phyloP scores from a whole-genome alignment of 2,888 invertebrate species.

The Dinocampus coccinellae region DNA sequence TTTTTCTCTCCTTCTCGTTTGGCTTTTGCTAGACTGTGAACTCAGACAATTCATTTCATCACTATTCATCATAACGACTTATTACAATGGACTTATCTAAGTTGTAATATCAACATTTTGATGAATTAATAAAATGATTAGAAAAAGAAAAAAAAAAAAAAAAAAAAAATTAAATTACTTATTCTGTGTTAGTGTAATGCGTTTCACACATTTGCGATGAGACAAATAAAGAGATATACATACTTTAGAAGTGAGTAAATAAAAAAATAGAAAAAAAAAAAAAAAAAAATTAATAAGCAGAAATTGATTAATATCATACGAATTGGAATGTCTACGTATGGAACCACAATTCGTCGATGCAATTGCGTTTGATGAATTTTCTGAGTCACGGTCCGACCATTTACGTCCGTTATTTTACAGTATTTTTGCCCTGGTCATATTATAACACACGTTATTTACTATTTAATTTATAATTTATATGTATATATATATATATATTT shows the following conservation, averaged over 20 bases:
- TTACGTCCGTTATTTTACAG: slow-evolving; percentile 29
- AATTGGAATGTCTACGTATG: slow-evolving; percentile 65
- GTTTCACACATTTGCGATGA: slow-evolving; percentile 11
- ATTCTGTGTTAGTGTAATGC: slow-evolving; percentile 36
- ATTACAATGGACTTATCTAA: slow-evolving; percentile 25
- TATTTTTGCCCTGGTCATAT: not conserved
- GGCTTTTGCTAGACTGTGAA: slow-evolving; percentile 41
- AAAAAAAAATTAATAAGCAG: slow-evolving; percentile 30
- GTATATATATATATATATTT: slow-evolving; percentile 21
- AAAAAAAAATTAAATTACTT: slow-evolving; percentile 36
- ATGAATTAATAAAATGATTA: slow-evolving; percentile 15
- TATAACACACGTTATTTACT: not conserved
- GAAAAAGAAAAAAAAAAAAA: slow-evolving; percentile 24
- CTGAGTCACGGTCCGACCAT: slow-evolving; percentile 53
- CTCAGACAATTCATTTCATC: slow-evolving; percentile 41
- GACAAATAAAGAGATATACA: slow-evolving; percentile 8
- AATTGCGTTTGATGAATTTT: slow-evolving; percentile 42
- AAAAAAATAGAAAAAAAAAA: too few species aligned
- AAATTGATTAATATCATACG: slow-evolving; percentile 41
- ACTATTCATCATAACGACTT: slow-evolving; percentile 25
- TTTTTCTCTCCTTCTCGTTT: slow-evolving; percentile 23
- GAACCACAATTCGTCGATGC: slow-evolving; percentile 49
- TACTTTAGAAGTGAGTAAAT: not conserved
- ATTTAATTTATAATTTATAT: not conserved
- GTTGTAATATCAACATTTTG: slow-evolving; percentile 31